Evolutionary conservation across 2,797 vertebrate species (phyloP).

Genomic region (Pyrrhura leucotis): DNA sequence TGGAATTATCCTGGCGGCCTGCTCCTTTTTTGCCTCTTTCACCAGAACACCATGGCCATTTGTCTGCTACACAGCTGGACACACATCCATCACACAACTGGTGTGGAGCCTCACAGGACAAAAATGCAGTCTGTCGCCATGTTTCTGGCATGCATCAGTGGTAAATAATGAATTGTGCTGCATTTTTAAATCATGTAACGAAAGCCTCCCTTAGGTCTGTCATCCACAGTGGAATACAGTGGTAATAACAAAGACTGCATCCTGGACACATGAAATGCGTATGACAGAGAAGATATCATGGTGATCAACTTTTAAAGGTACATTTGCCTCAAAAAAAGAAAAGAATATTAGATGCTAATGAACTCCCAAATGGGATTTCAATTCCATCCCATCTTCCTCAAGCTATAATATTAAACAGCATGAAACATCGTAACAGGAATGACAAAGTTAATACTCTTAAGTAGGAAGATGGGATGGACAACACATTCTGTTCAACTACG

Average conservation of each 20-base stretch:
- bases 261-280: not conserved
- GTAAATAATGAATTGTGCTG: not conserved
- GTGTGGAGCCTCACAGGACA: not conserved
- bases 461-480: not conserved
- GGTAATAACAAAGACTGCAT: slow-evolving; percentile 1
- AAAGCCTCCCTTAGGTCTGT: not conserved
- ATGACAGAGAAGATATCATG: not conserved
- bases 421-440: not conserved
- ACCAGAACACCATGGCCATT: not conserved
- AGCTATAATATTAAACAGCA: not conserved
- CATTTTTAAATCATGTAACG: not conserved
- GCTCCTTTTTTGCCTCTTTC: not conserved
- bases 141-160: not conserved
- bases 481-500: not conserved
- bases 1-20: not conserved
- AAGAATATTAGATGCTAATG: not conserved
- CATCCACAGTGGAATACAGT: not conserved
- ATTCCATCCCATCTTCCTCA: not conserved
- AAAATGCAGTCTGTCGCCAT: slow-evolving; percentile 2
- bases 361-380: not conserved
- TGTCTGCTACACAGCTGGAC: not conserved
- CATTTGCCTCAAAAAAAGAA: not conserved
- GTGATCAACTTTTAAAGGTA: not conserved
- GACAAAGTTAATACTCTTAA: not conserved
- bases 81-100: not conserved